These are phyloP conservation scores for Pinna nobilis DNA, from an alignment of 1,140 invertebrate genomes.

Conservation along the genomic window DNA sequence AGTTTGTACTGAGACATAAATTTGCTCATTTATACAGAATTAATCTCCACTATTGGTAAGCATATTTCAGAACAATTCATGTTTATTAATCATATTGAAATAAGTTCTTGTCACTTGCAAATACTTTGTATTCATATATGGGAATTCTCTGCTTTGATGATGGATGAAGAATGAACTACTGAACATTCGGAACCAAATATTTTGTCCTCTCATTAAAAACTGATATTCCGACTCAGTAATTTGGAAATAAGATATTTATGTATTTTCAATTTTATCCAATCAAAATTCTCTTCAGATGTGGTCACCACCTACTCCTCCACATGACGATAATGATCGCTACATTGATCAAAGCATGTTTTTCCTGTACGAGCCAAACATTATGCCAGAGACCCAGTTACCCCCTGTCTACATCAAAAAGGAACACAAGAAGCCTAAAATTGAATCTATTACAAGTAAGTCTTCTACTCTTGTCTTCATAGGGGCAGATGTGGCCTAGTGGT, in stretches of 20 bases:
- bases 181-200: neutral
- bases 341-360: slow-evolving; percentile 89
- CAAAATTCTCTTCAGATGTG: slow-evolving; percentile 83
- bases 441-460: slow-evolving; percentile 75
- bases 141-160: neutral
- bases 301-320: slow-evolving; percentile 95
- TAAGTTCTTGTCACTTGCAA: no score
- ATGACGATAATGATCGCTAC: slow-evolving; percentile 93
- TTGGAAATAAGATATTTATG: neutral
- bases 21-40: no score
- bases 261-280: neutral
- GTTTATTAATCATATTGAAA: no score
- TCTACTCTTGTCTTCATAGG: neutral
- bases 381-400: slow-evolving; percentile 89
- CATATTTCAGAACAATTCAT: no score
- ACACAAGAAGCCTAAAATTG: slow-evolving; percentile 82
- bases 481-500: no score
- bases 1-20: slow-evolving; percentile 56
- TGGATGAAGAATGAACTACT: neutral
- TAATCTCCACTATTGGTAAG: no score
- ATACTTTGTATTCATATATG: neutral
- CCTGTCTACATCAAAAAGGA: slow-evolving; percentile 90
- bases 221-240: neutral
- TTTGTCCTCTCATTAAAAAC: neutral
- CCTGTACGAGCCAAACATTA: slow-evolving; percentile 88